These are phyloP conservation scores for Stichodactyla helianthus DNA, from an alignment of 64 coral and sea anemone species.

Conservation along the genomic window DNA sequence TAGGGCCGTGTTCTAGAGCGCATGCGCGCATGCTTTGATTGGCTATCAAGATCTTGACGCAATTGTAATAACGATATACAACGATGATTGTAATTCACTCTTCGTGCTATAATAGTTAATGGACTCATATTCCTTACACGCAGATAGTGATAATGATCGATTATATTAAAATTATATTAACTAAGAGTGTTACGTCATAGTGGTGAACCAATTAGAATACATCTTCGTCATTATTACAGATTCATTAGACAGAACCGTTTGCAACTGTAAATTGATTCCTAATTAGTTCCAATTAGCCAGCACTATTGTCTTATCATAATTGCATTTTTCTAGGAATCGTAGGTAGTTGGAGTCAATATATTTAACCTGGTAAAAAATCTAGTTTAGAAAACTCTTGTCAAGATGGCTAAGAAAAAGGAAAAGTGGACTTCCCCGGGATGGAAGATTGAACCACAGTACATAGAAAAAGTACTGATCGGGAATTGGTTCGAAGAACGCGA, in stretches of 20 bases:
- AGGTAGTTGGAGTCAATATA: not conserved
- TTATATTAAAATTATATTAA: too few species aligned
- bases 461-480: slow-evolving; percentile 51
- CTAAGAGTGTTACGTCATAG: not conserved
- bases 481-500: slow-evolving; percentile 67
- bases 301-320: slow-evolving; percentile 7
- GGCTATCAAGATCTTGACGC: too few species aligned
- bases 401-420: not conserved
- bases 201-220: not conserved
- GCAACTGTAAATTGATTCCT: not conserved
- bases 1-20: too few species aligned
- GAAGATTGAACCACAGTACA: slow-evolving; percentile 53
- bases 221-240: not conserved
- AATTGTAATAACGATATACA: too few species aligned
- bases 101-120: too few species aligned
- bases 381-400: not conserved
- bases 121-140: too few species aligned
- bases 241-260: not conserved
- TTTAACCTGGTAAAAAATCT: not conserved
- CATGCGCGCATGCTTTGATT: too few species aligned
- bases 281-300: not conserved
- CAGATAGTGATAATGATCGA: too few species aligned
- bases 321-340: not conserved
- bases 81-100: too few species aligned
- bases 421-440: slow-evolving; percentile 22